Percentiles rank a stretch among this genome's conserved stretches.
These are phyloP conservation scores for Chymomyza costata DNA, from an alignment of 1,140 invertebrate species.

Conservation along the genomic window DNA sequence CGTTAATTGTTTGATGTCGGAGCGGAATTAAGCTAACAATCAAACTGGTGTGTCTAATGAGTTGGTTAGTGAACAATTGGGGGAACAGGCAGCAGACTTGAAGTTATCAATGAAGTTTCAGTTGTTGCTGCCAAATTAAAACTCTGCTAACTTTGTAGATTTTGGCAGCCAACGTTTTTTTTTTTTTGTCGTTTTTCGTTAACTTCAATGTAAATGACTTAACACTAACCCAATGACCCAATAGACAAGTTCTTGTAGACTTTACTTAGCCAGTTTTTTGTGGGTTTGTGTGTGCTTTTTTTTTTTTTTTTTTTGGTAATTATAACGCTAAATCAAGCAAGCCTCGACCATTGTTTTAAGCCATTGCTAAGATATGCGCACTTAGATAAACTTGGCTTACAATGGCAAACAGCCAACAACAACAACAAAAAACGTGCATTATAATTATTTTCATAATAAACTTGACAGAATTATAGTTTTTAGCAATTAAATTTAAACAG, in stretches of 20 bases:
- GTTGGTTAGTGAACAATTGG: background rate
- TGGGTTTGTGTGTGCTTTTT: constrained; percentile 24
- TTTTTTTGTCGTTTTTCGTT: constrained; percentile 10
- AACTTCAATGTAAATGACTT: constrained; percentile 71
- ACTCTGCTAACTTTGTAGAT: background rate
- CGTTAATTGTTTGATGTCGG: constrained; percentile 55
- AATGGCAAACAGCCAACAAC: constrained; percentile 41
- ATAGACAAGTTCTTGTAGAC: constrained; percentile 60
- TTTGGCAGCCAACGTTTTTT: background rate
- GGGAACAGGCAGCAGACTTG: too few species aligned
- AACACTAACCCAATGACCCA: constrained; percentile 71
- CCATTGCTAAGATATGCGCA: constrained; percentile 46
- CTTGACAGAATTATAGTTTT: constrained; percentile 70
- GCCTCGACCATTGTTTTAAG: constrained; percentile 52
- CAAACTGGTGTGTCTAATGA: constrained; percentile 3
- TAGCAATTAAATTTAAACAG: constrained; percentile 67
- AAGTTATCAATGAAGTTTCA: too few species aligned
- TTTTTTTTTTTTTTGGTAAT: background rate
- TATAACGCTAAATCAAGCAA: background rate
- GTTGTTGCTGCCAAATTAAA: background rate
- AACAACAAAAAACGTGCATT: constrained; percentile 49
- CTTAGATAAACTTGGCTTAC: constrained; percentile 58
- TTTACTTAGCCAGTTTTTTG: background rate
- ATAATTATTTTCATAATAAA: constrained; percentile 74
- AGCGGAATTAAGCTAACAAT: constrained; percentile 36